Percentiles rank a stretch among this genome's conserved stretches.
These are phyloP conservation scores for Ametastegia equiseti DNA, from an alignment of 2,888 invertebrate species.

Conservation along the genomic window DNA sequence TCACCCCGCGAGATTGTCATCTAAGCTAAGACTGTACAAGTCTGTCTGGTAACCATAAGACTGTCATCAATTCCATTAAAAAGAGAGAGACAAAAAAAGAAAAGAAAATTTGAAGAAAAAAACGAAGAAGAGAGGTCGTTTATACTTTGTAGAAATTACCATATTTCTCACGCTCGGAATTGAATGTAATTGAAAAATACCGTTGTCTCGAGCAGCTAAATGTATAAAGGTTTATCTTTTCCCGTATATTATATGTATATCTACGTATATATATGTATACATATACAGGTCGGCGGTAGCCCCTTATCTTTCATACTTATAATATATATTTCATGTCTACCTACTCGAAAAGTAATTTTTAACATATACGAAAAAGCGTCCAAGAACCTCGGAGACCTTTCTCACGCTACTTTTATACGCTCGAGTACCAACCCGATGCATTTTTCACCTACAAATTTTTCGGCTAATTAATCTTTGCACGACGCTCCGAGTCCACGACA, in stretches of 20 bases:
- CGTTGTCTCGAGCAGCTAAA: not conserved
- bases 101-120: not conserved
- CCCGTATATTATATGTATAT: not conserved
- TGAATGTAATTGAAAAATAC: slow-evolving; percentile 18
- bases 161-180: slow-evolving; percentile 17
- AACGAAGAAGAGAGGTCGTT: not conserved
- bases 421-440: not conserved
- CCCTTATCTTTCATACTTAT: not conserved
- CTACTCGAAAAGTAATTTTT: too few species aligned
- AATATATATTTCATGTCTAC: too few species aligned
- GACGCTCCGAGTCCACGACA: too few species aligned
- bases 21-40: not conserved
- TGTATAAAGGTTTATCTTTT: not conserved
- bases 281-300: not conserved
- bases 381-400: not conserved
- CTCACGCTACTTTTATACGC: not conserved
- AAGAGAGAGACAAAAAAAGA: not conserved
- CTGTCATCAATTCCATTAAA: not conserved
- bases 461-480: too few species aligned
- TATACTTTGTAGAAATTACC: slow-evolving; percentile 2
- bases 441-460: too few species aligned
- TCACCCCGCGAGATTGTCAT: too few species aligned
- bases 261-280: not conserved
- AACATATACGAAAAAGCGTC: not conserved
- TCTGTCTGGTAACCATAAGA: too few species aligned